Base-by-base conservation (phyloP, 2,113 vertebrate genomes). In the Pardalotus punctatus region DNA sequence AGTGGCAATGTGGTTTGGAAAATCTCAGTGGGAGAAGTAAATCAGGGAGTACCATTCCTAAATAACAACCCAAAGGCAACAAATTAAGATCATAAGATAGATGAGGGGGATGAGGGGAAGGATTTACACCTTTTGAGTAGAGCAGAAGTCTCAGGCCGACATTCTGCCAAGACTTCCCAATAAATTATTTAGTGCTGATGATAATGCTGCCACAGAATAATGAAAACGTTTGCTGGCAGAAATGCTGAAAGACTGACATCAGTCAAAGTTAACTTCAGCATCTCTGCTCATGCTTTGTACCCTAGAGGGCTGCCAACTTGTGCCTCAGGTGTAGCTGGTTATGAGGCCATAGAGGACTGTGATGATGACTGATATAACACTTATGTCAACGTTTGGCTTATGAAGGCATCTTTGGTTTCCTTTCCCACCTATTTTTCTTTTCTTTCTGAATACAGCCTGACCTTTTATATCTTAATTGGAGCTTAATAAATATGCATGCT, bases 171-270 rank as follows among this genome's bases (percentile, higher is more conserved):
- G 73, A 35, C 6, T 54, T 69, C 67, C 92, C 60, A 66, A 92
- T 61, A 96, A 96, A 96, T 96, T 96, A 95, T 78, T 97, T 93
- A 81, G 60, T 93, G 91, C 82, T 95, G 81, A 78, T 35, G 45
- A 94, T 95, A 97, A 93, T 21, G n/a, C 28, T 93, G 84, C 72
- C 70, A 61, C 13, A 31, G 60, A 97, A 82, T 35, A 93, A 97
- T 88, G 89, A 97, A 96, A 45, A 79, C 72, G 57, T 96, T 78
- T 96, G 51, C 84, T 93, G 60, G 50, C 56, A 97, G 95, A 94
- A 96, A 97, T 92, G 85, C 81, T 94, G 94, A 89, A 96, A 97
- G 94, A 85, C 58, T 94, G 90, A 78, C 92, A 98, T 97, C 47
- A 10, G 47, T 97, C 96, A 97, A 48, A 38, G 88, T 88, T 95